phyloP scores from a whole-genome alignment of 2,113 vertebrate species.

The Tragulus kanchil region DNA sequence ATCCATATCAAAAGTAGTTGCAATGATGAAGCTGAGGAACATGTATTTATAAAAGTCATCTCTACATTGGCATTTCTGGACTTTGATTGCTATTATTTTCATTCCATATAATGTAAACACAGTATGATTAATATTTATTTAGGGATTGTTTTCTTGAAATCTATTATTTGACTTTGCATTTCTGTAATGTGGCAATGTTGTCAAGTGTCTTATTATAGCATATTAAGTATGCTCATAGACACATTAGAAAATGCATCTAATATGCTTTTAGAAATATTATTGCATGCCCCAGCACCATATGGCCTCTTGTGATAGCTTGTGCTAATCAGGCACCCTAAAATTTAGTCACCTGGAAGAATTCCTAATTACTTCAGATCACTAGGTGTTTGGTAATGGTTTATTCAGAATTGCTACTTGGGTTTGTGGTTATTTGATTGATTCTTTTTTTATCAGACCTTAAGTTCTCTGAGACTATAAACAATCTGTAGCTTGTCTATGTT shows the following conservation, averaged over 20 bases:
- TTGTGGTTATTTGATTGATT: background rate
- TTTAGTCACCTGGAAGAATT: background rate
- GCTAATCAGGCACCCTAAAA: background rate
- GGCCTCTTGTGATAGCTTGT: background rate
- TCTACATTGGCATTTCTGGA: conserved; percentile 9
- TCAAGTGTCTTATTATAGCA: conserved; percentile 56
- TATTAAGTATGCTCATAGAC: conserved; percentile 32
- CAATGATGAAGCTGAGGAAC: background rate
- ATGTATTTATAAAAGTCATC: conserved; percentile 41
- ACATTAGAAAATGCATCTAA: background rate
- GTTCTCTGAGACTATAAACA: background rate
- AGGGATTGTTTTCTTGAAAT: conserved; percentile 50
- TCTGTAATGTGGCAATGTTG: conserved; percentile 50
- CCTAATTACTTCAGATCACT: background rate
- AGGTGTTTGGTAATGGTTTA: background rate
- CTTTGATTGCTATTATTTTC: conserved; percentile 69
- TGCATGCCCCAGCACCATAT: background rate
- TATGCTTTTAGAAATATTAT: conserved; percentile 25
- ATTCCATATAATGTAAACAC: conserved; percentile 61
- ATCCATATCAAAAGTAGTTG: background rate
- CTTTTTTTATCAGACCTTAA: background rate
- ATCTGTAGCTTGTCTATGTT: background rate
- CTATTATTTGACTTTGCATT: conserved; percentile 64
- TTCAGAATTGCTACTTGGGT: background rate
- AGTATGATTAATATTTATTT: conserved; percentile 75